These are phyloP conservation scores for Sphaeridia pumilis DNA, from an alignment of 2,888 invertebrate genomes.

Conservation along the genomic window DNA sequence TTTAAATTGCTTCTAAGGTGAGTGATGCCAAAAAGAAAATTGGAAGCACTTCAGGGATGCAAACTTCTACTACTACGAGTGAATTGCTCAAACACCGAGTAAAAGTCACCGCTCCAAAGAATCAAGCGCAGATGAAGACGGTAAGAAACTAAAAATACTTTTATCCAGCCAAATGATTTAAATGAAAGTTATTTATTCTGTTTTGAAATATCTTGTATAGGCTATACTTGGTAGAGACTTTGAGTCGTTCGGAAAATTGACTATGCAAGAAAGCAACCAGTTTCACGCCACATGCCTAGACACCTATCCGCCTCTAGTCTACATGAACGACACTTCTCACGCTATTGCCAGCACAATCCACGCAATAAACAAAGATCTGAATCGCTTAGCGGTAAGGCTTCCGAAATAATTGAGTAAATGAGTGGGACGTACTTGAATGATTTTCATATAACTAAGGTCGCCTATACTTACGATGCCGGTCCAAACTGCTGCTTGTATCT, in stretches of 20 bases:
- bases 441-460: slow-evolving; percentile 46
- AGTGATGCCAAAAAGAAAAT: slow-evolving; percentile 69
- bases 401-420: not conserved
- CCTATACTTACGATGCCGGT: slow-evolving; percentile 98
- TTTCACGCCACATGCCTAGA: slow-evolving; percentile 89
- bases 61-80: slow-evolving; percentile 64
- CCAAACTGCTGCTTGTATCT: slow-evolving; percentile 89
- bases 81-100: slow-evolving; percentile 64
- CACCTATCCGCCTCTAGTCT: slow-evolving; percentile 84
- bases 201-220: slow-evolving; percentile 31
- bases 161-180: not conserved
- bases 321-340: slow-evolving; percentile 81
- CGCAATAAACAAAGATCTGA: slow-evolving; percentile 55
- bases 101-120: slow-evolving; percentile 57
- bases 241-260: slow-evolving; percentile 71
- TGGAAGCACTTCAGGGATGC: slow-evolving; percentile 84
- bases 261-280: slow-evolving; percentile 96
- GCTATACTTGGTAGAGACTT: slow-evolving; percentile 64
- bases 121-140: slow-evolving; percentile 44
- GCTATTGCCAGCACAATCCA: slow-evolving; percentile 69
- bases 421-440: not conserved
- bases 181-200: slow-evolving; percentile 29
- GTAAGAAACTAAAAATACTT: no score
- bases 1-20: slow-evolving; percentile 38
- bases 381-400: not conserved